These are phyloP conservation scores for Camponotus vicinus DNA, from an alignment of 1,140 invertebrate genomes.

Conservation along the genomic window DNA sequence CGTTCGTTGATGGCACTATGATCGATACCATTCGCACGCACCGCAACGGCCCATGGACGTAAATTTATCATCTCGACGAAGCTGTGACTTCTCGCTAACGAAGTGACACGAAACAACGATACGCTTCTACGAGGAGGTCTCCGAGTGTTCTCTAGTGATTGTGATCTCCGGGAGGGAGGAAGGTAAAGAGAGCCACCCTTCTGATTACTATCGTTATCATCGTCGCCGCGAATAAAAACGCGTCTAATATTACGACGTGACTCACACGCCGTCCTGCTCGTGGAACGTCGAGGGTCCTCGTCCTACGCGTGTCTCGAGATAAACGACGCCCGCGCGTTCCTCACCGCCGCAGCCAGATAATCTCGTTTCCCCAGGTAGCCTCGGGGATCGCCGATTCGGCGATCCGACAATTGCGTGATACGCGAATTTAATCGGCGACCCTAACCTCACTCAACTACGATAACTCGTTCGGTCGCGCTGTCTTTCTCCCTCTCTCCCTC, in stretches of 20 bases:
- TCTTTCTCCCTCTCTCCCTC: background rate
- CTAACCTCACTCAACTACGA: slow-evolving; percentile 64
- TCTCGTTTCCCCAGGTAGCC: slow-evolving; percentile 47
- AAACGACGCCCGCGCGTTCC: background rate
- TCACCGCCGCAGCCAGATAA: background rate
- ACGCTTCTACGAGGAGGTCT: slow-evolving; percentile 16
- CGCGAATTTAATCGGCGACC: slow-evolving; percentile 59
- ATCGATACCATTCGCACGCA: slow-evolving; percentile 58
- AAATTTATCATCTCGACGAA: slow-evolving; percentile 61
- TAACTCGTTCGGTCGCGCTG: background rate
- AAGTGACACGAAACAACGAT: slow-evolving; percentile 37
- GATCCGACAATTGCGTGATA: slow-evolving; percentile 59
- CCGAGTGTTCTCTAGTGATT: slow-evolving; percentile 59
- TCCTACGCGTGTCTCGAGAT: no score
- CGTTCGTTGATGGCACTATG: slow-evolving; percentile 53
- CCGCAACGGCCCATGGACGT: slow-evolving; percentile 24
- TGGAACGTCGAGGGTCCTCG: no score
- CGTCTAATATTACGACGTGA: slow-evolving; percentile 52
- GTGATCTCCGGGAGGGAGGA: slow-evolving; percentile 42
- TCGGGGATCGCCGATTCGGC: background rate
- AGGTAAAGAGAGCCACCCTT: no score
- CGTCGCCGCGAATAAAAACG: background rate
- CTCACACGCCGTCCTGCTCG: background rate
- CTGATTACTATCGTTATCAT: no score
- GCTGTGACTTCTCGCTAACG: slow-evolving; percentile 28